Conservation (phyloP, 2,113 vertebrate genomes). For the Dasyurus viverrinus region DNA sequence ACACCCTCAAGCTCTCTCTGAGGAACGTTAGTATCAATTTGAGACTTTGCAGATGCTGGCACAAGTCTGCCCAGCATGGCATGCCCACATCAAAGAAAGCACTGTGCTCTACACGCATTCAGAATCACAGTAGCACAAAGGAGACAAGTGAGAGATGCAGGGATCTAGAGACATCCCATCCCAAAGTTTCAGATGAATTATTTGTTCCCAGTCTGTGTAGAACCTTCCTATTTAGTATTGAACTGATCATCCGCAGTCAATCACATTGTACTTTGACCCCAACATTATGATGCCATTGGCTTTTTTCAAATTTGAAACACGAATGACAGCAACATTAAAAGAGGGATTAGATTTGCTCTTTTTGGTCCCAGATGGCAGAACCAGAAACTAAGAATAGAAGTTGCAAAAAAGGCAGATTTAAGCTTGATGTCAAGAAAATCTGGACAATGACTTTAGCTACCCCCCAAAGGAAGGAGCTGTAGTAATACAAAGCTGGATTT, state of each 20-base stretch:
- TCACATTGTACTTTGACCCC: neutral
- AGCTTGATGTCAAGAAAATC: neutral
- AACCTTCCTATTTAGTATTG: neutral
- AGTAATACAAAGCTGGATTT: neutral
- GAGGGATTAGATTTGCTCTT: neutral
- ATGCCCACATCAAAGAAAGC: too few relatives aligned
- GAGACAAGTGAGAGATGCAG: neutral
- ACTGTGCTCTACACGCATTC: neutral
- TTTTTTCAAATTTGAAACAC: too few relatives aligned
- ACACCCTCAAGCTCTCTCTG: neutral
- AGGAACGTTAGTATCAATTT: neutral
- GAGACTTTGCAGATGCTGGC: neutral
- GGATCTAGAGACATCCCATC: neutral
- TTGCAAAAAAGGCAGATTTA: neutral
- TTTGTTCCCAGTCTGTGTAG: neutral
- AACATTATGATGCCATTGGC: neutral
- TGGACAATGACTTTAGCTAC: neutral
- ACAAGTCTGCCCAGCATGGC: neutral
- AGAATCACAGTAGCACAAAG: neutral
- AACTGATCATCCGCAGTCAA: neutral
- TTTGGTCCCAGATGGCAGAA: neutral
- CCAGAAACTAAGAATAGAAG: neutral
- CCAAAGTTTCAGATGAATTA: neutral
- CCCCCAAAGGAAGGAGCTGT: neutral
- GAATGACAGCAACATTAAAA: neutral